These are phyloP conservation scores for Monodelphis domestica DNA, from an alignment of 2,797 vertebrate species.

Conservation along the genomic window DNA sequence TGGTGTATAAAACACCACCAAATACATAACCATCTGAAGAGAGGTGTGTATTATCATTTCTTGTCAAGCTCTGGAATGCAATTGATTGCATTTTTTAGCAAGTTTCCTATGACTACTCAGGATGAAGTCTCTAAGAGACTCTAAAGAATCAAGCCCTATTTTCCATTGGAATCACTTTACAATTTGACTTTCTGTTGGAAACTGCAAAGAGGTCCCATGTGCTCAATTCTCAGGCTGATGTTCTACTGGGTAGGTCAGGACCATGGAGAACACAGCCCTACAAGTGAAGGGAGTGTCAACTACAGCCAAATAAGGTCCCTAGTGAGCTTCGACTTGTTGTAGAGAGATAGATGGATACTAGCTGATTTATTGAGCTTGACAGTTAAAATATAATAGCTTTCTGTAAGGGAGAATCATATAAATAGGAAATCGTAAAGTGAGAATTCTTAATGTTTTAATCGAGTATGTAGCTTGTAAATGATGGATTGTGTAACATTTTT, in stretches of 20 bases:
- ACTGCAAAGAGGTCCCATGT: conserved; percentile 37
- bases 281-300: conserved; percentile 27
- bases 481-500: conserved; percentile 80
- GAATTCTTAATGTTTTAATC: conserved; percentile 81
- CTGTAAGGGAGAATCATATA: conserved; percentile 74
- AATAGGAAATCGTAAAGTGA: conserved; percentile 70
- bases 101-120: conserved; percentile 13
- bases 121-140: conserved; percentile 4
- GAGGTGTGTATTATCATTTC: background rate
- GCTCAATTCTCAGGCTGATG: conserved; percentile 46
- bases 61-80: background rate
- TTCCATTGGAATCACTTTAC: conserved; percentile 45
- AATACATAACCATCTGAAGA: background rate
- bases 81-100: background rate
- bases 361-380: conserved; percentile 77
- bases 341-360: conserved; percentile 73
- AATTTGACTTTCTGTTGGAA: conserved; percentile 57
- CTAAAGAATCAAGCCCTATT: conserved; percentile 20
- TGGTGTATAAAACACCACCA: background rate
- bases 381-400: conserved; percentile 79
- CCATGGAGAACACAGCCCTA: background rate
- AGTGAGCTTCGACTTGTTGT: background rate
- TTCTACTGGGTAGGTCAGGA: conserved; percentile 18
- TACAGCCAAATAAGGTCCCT: background rate
- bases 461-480: conserved; percentile 77